Percentiles rank a stretch among this genome's conserved stretches.
phyloP scores from a whole-genome alignment of 2,113 vertebrate species.

The Choloepus hoffmanni region DNA sequence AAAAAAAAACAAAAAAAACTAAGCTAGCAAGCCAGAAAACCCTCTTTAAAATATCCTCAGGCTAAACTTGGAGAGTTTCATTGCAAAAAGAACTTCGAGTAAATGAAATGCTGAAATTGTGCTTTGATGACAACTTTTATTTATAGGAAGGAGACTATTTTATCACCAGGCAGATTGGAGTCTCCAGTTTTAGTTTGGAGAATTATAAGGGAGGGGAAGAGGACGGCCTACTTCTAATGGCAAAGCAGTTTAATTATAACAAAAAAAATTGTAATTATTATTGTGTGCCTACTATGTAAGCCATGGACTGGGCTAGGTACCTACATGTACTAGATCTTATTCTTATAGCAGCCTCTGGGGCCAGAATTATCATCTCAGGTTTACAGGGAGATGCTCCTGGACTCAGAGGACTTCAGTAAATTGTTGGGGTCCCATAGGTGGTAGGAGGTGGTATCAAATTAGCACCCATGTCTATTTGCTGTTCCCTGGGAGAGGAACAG shows the following conservation, averaged over 20 bases:
- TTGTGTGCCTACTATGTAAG: not conserved
- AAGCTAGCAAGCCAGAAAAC: not conserved
- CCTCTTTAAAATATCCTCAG: slow-evolving; percentile 35
- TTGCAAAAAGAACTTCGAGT: slow-evolving; percentile 21
- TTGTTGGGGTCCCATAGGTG: too few species aligned
- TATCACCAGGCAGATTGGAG: not conserved
- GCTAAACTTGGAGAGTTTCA: slow-evolving; percentile 40
- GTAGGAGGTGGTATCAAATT: too few species aligned
- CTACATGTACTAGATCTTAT: not conserved
- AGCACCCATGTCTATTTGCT: too few species aligned
- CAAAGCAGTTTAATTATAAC: slow-evolving; percentile 31
- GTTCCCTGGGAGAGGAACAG: too few species aligned
- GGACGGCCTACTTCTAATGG: not conserved
- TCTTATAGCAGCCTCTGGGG: not conserved
- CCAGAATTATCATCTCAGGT: not conserved
- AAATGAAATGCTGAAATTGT: slow-evolving; percentile 45
- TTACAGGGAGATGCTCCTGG: not conserved
- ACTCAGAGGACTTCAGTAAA: not conserved
- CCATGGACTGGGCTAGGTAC: not conserved
- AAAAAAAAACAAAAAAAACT: not conserved
- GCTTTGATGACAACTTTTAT: slow-evolving; percentile 49
- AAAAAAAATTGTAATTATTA: not conserved
- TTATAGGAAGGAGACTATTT: slow-evolving; percentile 33
- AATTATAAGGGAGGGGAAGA: slow-evolving; percentile 28
- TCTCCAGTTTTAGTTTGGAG: not conserved